A percentile compares a stretch with the other conserved stretches of the same genome.
Conservation (phyloP, 2,113 vertebrate species). For the Hassar affinis region DNA sequence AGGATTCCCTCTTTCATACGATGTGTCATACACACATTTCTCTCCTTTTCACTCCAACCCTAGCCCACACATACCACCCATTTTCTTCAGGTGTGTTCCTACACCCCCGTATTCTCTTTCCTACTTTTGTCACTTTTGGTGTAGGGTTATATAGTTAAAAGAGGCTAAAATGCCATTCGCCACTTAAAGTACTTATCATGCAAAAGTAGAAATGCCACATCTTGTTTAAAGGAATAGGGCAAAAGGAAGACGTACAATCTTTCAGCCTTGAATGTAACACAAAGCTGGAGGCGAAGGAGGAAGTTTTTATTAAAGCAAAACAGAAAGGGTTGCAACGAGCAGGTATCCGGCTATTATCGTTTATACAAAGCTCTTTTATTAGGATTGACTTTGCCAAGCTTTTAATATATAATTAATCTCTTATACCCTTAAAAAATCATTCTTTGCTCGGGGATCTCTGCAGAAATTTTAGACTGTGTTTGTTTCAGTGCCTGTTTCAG, state of each 20-base stretch:
- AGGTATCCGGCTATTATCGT: not conserved
- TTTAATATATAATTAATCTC: not conserved
- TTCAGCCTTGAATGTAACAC: not conserved
- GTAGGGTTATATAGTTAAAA: not conserved
- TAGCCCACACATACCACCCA: slow-evolving; percentile 44
- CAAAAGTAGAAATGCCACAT: not conserved
- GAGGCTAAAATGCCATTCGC: not conserved
- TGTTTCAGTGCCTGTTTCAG: not conserved
- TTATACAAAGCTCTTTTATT: not conserved
- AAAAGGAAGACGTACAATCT: not conserved
- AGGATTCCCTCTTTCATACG: slow-evolving; percentile 55
- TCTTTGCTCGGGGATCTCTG: not conserved
- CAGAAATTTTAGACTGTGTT: not conserved
- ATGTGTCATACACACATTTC: slow-evolving; percentile 50
- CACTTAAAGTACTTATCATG: not conserved
- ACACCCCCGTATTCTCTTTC: slow-evolving; percentile 21
- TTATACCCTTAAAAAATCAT: not conserved
- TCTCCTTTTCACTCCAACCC: slow-evolving; percentile 47
- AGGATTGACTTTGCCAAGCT: not conserved
- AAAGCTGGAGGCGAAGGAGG: not conserved
- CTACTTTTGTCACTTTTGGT: not conserved
- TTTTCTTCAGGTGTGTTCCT: slow-evolving; percentile 35
- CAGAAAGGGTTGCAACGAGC: not conserved
- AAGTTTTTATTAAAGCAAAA: not conserved
- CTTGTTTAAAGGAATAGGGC: not conserved